Percentiles rank a stretch among this genome's conserved stretches.
phyloP scores from a whole-genome alignment of 2,113 vertebrate species.

The Barbus barbus region DNA sequence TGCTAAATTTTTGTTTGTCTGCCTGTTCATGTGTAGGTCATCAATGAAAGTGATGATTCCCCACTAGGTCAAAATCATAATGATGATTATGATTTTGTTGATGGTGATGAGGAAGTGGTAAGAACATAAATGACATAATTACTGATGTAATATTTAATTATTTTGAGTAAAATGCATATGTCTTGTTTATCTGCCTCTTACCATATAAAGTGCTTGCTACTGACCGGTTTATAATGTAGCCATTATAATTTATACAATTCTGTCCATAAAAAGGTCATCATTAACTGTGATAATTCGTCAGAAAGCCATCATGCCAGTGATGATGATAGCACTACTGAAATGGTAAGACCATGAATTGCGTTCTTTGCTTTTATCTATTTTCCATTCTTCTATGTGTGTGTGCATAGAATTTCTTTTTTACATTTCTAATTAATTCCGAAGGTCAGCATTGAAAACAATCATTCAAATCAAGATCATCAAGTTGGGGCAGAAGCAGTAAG shows the following conservation, averaged over 20 bases:
- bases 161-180: not conserved
- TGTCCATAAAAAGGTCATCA: not conserved
- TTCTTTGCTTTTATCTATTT: too few species aligned
- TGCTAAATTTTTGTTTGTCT: not conserved
- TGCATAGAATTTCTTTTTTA: too few species aligned
- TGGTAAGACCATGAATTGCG: too few species aligned
- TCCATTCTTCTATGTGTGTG: too few species aligned
- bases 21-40: slow-evolving; percentile 7
- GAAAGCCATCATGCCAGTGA: not conserved
- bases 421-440: too few species aligned
- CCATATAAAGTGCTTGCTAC: too few species aligned
- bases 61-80: not conserved
- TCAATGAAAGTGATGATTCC: not conserved
- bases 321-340: not conserved
- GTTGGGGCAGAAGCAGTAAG: too few species aligned
- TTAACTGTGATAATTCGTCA: not conserved
- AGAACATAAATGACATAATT: not conserved
- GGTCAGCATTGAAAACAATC: too few species aligned
- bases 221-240: too few species aligned
- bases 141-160: not conserved
- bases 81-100: not conserved
- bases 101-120: slow-evolving; percentile 4
- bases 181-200: not conserved
- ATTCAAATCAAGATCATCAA: too few species aligned
- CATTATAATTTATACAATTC: not conserved